These are phyloP conservation scores for Paradoxurus hermaphroditus DNA, from an alignment of 2,113 vertebrate genomes.

Conservation along the genomic window DNA sequence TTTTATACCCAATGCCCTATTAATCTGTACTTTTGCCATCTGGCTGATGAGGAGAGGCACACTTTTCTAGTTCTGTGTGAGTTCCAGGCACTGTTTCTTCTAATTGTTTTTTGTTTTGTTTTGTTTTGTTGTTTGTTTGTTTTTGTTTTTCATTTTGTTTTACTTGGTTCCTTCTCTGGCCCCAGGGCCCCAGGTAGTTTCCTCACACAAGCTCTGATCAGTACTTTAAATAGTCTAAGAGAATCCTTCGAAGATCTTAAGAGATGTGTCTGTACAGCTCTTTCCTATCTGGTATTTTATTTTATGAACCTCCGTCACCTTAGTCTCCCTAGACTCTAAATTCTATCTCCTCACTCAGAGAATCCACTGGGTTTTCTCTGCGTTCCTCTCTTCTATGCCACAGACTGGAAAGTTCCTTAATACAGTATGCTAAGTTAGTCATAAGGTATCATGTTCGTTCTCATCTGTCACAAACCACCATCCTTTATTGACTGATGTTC, in stretches of 20 bases:
- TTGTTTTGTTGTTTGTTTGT: too few species aligned
- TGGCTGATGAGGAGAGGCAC: background rate
- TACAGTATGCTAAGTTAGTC: background rate
- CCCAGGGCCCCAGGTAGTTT: too few species aligned
- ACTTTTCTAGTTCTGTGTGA: background rate
- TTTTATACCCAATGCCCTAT: background rate
- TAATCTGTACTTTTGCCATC: background rate
- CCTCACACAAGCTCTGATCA: background rate
- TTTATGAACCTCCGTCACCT: background rate
- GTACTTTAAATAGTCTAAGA: background rate
- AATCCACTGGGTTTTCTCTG: background rate
- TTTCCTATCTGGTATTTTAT: background rate
- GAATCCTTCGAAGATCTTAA: background rate
- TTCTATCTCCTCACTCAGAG: background rate
- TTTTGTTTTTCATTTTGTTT: too few species aligned
- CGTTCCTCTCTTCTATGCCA: background rate
- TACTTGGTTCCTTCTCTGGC: background rate
- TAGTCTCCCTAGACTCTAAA: too few species aligned
- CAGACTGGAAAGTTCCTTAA: background rate
- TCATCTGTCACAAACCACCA: background rate
- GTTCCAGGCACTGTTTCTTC: background rate
- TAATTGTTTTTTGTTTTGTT: too few species aligned
- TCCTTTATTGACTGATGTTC: background rate
- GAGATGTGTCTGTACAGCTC: background rate
- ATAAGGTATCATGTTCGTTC: background rate